A percentile compares a stretch with the other conserved stretches of the same genome.
Evolutionary conservation across 1,140 invertebrate genomes (phyloP).

Genomic region (Pachyrhynchus sulphureomaculatus): DNA sequence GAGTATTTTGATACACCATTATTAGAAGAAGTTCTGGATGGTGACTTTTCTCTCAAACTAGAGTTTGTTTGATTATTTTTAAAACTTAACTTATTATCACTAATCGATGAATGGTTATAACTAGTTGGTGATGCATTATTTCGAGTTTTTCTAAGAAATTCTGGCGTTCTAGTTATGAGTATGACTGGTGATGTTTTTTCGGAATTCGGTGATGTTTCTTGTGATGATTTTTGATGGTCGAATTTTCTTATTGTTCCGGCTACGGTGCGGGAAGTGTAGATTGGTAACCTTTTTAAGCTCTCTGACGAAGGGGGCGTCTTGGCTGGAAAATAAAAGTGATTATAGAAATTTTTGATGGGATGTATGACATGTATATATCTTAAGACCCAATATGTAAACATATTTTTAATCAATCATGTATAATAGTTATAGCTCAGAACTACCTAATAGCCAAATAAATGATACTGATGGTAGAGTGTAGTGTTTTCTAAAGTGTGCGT

Average conservation of each 20-base stretch:
- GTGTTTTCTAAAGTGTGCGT: too few species aligned
- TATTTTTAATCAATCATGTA: too few species aligned
- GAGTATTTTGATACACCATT: too few species aligned
- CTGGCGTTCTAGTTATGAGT: neutral
- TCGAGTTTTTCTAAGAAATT: neutral
- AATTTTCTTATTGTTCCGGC: constrained; percentile 47
- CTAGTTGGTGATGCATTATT: neutral
- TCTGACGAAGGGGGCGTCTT: constrained; percentile 39
- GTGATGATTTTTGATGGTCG: constrained; percentile 28
- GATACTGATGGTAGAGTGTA: too few species aligned
- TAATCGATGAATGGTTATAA: neutral
- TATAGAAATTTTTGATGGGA: too few species aligned
- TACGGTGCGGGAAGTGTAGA: constrained; percentile 43
- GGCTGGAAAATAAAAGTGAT: constrained; percentile 33
- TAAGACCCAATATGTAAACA: too few species aligned
- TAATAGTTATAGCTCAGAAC: too few species aligned
- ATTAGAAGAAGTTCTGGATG: too few species aligned
- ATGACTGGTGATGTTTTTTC: neutral
- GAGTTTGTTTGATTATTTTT: neutral
- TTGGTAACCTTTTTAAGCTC: constrained; percentile 42
- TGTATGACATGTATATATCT: too few species aligned
- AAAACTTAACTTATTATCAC: too few species aligned
- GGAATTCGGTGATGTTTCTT: neutral
- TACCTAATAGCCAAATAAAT: too few species aligned
- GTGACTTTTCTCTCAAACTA: neutral